Evolutionary conservation across 2,888 invertebrate genomes (phyloP), one percentile per base, ranked within the genome.

Genomic region (Nomada lathburiana): DNA sequence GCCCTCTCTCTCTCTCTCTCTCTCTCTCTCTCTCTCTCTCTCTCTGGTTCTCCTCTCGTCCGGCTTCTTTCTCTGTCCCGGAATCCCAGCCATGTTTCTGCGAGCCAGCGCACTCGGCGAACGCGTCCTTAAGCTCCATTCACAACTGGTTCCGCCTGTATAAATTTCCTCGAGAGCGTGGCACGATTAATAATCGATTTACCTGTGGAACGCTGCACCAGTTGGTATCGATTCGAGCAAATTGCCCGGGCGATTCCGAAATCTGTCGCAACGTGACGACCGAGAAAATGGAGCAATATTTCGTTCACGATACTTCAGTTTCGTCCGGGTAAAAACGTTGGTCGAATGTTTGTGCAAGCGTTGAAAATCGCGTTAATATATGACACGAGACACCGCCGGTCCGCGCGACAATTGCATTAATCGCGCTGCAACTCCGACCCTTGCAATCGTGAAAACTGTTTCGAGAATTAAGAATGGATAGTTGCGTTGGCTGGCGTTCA

Each of bases 1-100:
- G 53, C 16, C 50, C 23, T 23, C 23, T 23, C 23, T 23, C 23
- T 23, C 23, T 23, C 23, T 23, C 23, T 23, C 23, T 26, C 36
- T 67, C 52, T 68, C 47, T 78, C 52, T 67, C 36, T 55, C 29
- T 36, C 29, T 36, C 36, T 36, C 26, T 67, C 47, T 68, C 47
- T 78, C 52, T 67, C 26, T 55, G 47, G 55, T 42, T 52, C 50
- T 60, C 23, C 29, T 36, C 52, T 2, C 11, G 13, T 16, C 18
- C 26, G 20, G 11, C 42, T 68, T 72, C 82, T 82, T 82, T 73
- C 76, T 65, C 47, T 20, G 64, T 76, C 64, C 52, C 69, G 67
- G 83, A 85, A 84, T 84, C 74, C 57, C 77, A 70, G 67, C 84
- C 85, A 82, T 85, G 82, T 82, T 85, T 84, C 86, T 84, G 67